A percentile compares a stretch with the other conserved stretches of the same genome.
phyloP scores from a whole-genome alignment of 2,888 invertebrate species.

The Lepidocyrtoides sp. region DNA sequence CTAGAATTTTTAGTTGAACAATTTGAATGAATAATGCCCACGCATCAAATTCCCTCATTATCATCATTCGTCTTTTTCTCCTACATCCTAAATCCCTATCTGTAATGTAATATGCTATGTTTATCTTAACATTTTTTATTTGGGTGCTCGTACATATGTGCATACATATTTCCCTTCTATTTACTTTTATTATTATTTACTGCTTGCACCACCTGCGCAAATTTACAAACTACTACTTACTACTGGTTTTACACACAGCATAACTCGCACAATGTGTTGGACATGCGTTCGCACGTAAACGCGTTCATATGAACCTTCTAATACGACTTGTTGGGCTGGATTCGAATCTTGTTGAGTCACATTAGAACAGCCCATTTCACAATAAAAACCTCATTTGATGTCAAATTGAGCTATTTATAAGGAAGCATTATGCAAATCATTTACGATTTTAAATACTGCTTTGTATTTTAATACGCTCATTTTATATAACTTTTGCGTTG shows the following conservation, averaged over 20 bases:
- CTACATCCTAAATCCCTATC: no score
- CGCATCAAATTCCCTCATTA: constrained; percentile 70
- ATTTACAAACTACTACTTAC: constrained; percentile 11
- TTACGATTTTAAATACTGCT: not conserved
- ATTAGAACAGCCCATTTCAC: not conserved
- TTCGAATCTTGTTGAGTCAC: no score
- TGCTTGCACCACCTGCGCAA: constrained; percentile 30
- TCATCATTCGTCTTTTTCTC: constrained; percentile 8
- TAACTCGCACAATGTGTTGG: not conserved
- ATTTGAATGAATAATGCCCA: constrained; percentile 51
- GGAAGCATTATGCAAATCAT: constrained; percentile 52
- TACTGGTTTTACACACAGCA: constrained; percentile 1
- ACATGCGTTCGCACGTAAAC: not conserved
- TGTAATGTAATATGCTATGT: no score
- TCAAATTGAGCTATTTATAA: constrained; percentile 26
- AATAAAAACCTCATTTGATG: not conserved
- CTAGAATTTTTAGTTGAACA: constrained; percentile 43
- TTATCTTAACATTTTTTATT: no score
- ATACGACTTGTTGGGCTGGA: not conserved
- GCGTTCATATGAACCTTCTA: no score
- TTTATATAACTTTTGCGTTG: constrained; percentile 9
- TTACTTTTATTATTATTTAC: constrained; percentile 14
- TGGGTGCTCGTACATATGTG: no score
- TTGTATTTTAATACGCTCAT: constrained; percentile 54
- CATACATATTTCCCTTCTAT: not conserved